These are phyloP conservation scores for Gonatopus flavifemur DNA, from an alignment of 1,140 invertebrate genomes.

Conservation along the genomic window DNA sequence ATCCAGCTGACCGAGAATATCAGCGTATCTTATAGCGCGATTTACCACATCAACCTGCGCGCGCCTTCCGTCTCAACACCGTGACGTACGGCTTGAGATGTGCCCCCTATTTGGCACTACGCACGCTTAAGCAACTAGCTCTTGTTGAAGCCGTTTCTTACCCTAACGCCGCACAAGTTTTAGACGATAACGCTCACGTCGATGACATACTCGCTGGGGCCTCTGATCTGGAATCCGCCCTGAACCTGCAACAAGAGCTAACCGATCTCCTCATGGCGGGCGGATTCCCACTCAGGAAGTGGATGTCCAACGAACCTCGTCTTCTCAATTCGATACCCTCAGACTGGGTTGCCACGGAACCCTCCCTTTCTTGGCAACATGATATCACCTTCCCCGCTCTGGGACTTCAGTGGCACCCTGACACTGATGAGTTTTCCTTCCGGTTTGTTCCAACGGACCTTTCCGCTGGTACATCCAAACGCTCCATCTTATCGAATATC, in stretches of 20 bases:
- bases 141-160: neutral
- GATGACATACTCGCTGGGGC: slow-evolving; percentile 10
- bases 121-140: slow-evolving; percentile 4
- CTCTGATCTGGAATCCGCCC: neutral
- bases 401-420: too few species aligned
- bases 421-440: too few species aligned
- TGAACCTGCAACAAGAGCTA: neutral
- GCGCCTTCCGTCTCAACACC: neutral
- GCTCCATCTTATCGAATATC: too few species aligned
- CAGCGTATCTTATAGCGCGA: slow-evolving; percentile 13
- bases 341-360: too few species aligned
- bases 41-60: neutral
- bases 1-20: slow-evolving; percentile 5
- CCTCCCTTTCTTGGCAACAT: too few species aligned
- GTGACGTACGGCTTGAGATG: slow-evolving; percentile 7
- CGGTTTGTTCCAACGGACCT: too few species aligned
- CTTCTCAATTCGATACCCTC: too few species aligned
- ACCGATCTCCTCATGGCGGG: neutral
- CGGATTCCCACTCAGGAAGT: neutral
- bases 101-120: slow-evolving; percentile 10
- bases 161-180: neutral
- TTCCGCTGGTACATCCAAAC: too few species aligned
- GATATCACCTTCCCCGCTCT: too few species aligned
- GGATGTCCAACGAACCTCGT: neutral
- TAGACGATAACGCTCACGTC: neutral